These are phyloP conservation scores for Tridacna gigas DNA, from an alignment of 2,888 invertebrate species.

Conservation along the genomic window DNA sequence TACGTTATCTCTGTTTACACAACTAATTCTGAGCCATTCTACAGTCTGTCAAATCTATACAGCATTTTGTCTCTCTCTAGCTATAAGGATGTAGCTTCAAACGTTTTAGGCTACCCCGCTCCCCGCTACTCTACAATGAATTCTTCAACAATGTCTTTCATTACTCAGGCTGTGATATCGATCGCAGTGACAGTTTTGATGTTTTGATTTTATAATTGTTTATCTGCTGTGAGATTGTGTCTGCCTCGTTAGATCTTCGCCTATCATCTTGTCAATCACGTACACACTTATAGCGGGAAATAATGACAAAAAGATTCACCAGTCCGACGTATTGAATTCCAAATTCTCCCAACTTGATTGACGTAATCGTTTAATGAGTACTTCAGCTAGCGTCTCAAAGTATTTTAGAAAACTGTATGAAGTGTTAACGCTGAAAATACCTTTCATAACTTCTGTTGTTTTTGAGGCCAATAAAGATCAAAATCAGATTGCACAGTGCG, in stretches of 20 bases:
- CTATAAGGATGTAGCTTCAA: too few species aligned
- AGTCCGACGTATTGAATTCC: constrained; percentile 20
- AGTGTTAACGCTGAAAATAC: too few species aligned
- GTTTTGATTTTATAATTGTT: constrained; percentile 18
- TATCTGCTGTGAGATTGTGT: background rate
- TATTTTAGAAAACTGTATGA: too few species aligned
- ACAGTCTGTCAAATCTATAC: too few species aligned
- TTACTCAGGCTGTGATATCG: background rate
- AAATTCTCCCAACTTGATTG: background rate
- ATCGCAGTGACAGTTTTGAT: background rate
- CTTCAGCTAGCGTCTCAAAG: background rate
- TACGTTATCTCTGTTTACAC: too few species aligned
- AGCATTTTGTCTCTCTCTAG: too few species aligned
- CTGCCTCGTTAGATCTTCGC: constrained; percentile 4
- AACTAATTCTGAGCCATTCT: too few species aligned
- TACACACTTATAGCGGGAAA: constrained; percentile 8
- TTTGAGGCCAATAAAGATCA: too few species aligned
- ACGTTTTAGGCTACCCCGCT: too few species aligned
- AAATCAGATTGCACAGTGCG: too few species aligned
- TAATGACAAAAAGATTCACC: constrained; percentile 13
- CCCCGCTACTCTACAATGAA: too few species aligned
- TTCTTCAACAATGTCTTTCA: background rate
- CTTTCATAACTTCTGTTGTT: too few species aligned
- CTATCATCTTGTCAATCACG: constrained; percentile 22
- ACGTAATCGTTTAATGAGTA: background rate